phyloP scores from a whole-genome alignment of 2,113 vertebrate species.

The Pogonocichla stellata region DNA sequence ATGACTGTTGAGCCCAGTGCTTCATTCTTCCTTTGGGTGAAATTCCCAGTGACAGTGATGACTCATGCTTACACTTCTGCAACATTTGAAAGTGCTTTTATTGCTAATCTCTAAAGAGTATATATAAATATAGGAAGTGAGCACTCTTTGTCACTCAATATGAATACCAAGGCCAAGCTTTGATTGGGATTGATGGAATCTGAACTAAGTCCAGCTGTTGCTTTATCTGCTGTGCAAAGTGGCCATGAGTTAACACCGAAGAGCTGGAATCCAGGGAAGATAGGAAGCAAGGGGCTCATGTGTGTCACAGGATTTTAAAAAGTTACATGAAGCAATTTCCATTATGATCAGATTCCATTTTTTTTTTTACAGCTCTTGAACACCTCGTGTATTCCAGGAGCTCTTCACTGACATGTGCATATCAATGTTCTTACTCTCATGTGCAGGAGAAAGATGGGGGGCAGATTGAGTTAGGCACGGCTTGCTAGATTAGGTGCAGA shows the following conservation, averaged over 20 bases:
- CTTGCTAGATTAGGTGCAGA: neutral
- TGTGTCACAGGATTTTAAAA: neutral
- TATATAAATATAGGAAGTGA: neutral
- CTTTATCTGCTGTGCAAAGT: neutral
- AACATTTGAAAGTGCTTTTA: neutral
- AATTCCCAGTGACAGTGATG: neutral
- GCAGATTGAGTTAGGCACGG: neutral
- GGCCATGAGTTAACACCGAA: accelerated
- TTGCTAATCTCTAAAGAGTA: neutral
- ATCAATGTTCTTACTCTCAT: neutral
- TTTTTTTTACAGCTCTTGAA: neutral
- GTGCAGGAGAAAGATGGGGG: neutral
- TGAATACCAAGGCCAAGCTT: neutral
- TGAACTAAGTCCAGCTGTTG: neutral
- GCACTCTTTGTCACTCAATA: neutral
- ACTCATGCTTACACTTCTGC: neutral
- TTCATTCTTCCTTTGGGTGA: neutral
- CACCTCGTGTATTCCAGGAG: neutral
- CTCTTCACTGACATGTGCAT: neutral
- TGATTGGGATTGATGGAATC: neutral
- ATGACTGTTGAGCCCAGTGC: neutral
- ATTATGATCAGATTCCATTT: neutral
- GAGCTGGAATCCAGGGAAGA: neutral
- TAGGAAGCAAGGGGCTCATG: neutral
- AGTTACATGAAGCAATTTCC: neutral